Base-by-base conservation (phyloP, 2,888 invertebrate genomes). In the Ormyrus pomaceus region DNA sequence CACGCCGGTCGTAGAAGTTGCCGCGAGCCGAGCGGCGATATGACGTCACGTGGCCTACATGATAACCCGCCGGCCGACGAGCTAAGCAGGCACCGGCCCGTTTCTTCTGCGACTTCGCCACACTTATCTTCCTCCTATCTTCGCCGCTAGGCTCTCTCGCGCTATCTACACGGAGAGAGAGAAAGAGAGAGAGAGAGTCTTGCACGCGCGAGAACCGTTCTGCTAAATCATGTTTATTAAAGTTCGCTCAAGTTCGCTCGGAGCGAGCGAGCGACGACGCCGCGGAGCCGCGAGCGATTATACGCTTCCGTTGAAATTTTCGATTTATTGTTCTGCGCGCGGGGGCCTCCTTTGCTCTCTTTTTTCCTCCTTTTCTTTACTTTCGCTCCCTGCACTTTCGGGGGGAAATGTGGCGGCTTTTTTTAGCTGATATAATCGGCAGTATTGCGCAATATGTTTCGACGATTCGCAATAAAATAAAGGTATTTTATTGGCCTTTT, bases 41-140 rank as follows among this genome's bases (percentile, higher is more conserved):
- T 87, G 87, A 87, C 87, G 87, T 87, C 86, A 85, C 75, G 80
- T 83, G 87, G 85, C 88, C 88, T 87, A 87, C 82, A 86, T 87
- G 88, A 88, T 88, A 88, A 87, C 88, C 87, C 86, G 34, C 78
- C 82, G 72, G 77, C 65, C 68, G 46, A 65, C 19, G 55, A 19
- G 50, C 62, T 48, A 64, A 74, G 66, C 74, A 50, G 50, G 10
- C 58, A 34, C 65, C 73, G 50, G 8, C n/a, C 19, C 76, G 71
- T 78, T 83, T 83, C 79, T 74, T 76, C 66, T 64, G 34, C 34
- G 79, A 65, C 68, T 78, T 74, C 59, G 48, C 50, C 71, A 19
- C n/a, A 58, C 50, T 78, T 66, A 66, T 78, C 77, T 77, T 56
- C 64, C 50, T 9, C 10, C 45, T 73, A 73, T 72, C 68, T 50